Evolutionary conservation across 2,797 vertebrate species (phyloP).

Genomic region (Leptoclinus maculatus): DNA sequence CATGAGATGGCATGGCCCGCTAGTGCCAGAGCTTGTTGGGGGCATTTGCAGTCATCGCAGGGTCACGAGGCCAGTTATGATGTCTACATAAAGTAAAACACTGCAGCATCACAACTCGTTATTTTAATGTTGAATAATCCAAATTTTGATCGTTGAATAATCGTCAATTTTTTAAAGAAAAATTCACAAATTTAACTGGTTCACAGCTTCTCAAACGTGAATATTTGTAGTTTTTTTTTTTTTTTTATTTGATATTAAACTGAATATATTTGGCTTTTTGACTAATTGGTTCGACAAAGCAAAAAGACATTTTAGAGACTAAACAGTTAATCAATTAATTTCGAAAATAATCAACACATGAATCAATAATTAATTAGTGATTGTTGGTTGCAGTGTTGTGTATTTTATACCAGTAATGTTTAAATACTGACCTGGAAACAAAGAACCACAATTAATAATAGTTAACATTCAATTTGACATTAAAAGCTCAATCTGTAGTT

Average conservation of each 20-base stretch:
- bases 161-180: background rate
- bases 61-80: slow-evolving; percentile 49
- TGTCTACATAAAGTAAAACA: slow-evolving; percentile 1
- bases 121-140: background rate
- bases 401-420: background rate
- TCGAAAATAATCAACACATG: background rate
- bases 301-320: background rate
- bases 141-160: background rate
- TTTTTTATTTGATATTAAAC: background rate
- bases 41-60: slow-evolving; percentile 45
- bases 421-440: background rate
- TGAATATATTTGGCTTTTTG: background rate
- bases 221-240: background rate
- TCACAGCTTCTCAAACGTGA: background rate
- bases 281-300: background rate
- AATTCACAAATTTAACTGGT: background rate
- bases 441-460: background rate
- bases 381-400: background rate
- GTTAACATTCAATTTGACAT: background rate
- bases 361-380: background rate
- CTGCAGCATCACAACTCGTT: background rate
- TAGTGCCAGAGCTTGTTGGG: slow-evolving; percentile 8
- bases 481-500: background rate
- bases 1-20: slow-evolving; percentile 66
- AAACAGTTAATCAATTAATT: background rate